These are phyloP conservation scores for Sebastes miniatus DNA, from an alignment of 2,797 vertebrate species.

Conservation along the genomic window DNA sequence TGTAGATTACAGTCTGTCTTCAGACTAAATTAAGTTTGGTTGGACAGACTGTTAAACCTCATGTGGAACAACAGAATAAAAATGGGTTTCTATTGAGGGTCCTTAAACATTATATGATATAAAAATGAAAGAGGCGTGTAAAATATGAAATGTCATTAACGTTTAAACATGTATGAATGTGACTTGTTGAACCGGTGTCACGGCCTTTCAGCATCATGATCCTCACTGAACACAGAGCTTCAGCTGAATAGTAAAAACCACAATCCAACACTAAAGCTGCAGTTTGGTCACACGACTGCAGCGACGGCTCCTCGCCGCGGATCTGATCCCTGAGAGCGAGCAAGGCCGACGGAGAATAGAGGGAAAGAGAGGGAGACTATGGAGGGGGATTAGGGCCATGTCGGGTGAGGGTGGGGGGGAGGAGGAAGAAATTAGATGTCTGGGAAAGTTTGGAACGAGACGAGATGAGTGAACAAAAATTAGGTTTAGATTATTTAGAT, in stretches of 20 bases:
- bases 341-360: too few species aligned
- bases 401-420: background rate
- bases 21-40: too few species aligned
- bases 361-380: too few species aligned
- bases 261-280: constrained; percentile 21
- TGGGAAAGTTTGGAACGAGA: constrained; percentile 5
- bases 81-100: background rate
- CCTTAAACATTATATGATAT: background rate
- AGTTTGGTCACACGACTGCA: constrained; percentile 53
- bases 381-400: constrained; percentile 7
- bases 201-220: background rate
- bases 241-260: background rate
- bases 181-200: background rate
- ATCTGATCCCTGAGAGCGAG: constrained; percentile 13
- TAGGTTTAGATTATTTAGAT: background rate
- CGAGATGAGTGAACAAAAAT: background rate
- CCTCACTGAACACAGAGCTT: background rate
- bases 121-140: background rate
- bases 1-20: too few species aligned
- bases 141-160: background rate
- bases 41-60: too few species aligned
- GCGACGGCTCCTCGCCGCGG: background rate
- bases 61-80: background rate
- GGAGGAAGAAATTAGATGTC: constrained; percentile 8
- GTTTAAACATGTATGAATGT: background rate